phyloP scores from a whole-genome alignment of 2,113 vertebrate genomes.

The Megaceryle maxima region DNA sequence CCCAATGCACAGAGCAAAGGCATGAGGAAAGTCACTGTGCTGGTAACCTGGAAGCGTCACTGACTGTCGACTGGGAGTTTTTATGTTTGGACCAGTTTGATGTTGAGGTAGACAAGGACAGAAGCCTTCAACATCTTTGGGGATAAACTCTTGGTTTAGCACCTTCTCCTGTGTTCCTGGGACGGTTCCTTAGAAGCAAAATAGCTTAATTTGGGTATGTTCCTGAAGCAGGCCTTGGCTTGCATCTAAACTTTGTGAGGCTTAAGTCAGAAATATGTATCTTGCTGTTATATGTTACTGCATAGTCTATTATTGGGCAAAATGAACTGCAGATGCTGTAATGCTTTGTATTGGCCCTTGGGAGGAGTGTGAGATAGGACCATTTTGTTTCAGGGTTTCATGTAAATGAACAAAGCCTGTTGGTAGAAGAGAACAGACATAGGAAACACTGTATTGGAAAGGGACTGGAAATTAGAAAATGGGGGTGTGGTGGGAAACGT shows the following conservation, averaged over 20 bases:
- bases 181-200: neutral
- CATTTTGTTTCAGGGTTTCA: neutral
- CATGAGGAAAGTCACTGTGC: fast-evolving
- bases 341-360: neutral
- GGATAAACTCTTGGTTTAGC: neutral
- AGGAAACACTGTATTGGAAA: fast-evolving
- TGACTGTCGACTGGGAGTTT: neutral
- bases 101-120: neutral
- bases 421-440: neutral
- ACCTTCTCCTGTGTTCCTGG: neutral
- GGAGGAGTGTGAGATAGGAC: neutral
- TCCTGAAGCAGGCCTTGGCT: neutral
- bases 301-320: neutral
- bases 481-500: fast-evolving
- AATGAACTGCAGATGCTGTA: neutral
- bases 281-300: neutral
- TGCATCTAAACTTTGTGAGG: neutral
- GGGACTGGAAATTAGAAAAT: neutral
- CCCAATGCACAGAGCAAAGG: neutral
- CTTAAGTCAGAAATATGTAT: neutral
- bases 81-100: neutral
- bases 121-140: neutral
- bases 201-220: neutral
- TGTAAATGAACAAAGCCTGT: neutral
- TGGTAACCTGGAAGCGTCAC: neutral